Conservation (phyloP, 2,113 vertebrate genomes). For the Peromyscus polionotus region DNA sequence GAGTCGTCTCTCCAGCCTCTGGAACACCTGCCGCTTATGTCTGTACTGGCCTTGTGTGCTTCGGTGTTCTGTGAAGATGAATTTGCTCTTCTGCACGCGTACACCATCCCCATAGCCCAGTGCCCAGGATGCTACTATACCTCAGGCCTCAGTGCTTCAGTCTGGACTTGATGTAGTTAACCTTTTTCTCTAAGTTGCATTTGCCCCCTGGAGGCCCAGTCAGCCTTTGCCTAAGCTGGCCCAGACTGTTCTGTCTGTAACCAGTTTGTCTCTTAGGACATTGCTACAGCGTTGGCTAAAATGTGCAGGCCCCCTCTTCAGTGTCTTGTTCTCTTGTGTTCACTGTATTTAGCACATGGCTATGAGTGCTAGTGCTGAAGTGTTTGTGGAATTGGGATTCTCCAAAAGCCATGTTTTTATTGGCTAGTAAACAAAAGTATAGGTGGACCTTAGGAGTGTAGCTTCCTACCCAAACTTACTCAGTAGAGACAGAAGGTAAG, state of each 20-base stretch:
- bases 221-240: not conserved
- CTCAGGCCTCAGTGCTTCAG: not conserved
- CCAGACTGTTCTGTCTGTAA: not conserved
- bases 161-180: not conserved
- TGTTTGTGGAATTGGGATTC: not conserved
- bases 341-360: not conserved
- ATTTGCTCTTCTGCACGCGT: not conserved
- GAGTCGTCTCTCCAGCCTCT: not conserved
- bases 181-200: not conserved
- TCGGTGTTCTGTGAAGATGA: not conserved
- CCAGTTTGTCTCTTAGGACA: not conserved
- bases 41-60: not conserved
- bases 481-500: not conserved
- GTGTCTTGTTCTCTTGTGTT: not conserved
- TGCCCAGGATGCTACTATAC: not conserved
- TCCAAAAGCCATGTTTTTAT: not conserved
- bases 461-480: not conserved
- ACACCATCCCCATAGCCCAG: not conserved
- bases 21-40: not conserved
- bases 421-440: conserved; percentile 23
- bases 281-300: not conserved
- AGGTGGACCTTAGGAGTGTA: not conserved
- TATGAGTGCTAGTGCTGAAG: not conserved
- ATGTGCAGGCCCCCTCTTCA: not conserved
- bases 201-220: conserved; percentile 29